These are phyloP conservation scores for Labia minor DNA, from an alignment of 2,888 invertebrate genomes.

Conservation along the genomic window DNA sequence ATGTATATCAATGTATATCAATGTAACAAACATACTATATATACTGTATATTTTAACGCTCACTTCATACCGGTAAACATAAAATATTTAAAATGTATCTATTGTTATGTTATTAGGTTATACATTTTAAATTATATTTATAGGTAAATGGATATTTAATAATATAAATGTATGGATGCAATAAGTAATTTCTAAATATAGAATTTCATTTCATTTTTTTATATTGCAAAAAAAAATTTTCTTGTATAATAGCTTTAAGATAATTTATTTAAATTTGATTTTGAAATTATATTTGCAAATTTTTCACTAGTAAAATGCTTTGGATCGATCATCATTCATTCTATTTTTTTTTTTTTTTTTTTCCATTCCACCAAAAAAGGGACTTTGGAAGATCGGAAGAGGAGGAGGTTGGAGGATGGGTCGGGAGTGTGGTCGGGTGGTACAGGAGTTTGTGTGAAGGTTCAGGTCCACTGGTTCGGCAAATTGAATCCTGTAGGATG, in stretches of 20 bases:
- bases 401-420: background rate
- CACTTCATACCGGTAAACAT: too few species aligned
- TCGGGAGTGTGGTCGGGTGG: background rate
- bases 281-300: conserved; percentile 7
- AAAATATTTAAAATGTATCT: too few species aligned
- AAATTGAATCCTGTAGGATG: conserved; percentile 13
- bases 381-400: background rate
- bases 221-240: too few species aligned
- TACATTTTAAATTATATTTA: too few species aligned
- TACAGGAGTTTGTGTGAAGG: background rate
- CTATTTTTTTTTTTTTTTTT: background rate
- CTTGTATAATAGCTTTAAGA: background rate
- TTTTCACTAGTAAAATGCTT: background rate
- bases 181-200: too few species aligned
- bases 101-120: too few species aligned
- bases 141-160: too few species aligned
- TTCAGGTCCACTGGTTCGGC: conserved; percentile 7
- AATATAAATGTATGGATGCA: too few species aligned
- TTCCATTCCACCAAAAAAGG: background rate
- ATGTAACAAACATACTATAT: too few species aligned
- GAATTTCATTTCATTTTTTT: too few species aligned
- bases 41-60: too few species aligned
- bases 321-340: background rate
- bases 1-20: too few species aligned
- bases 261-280: background rate